These are phyloP conservation scores for Microctenopoma stevenorrisi DNA, from an alignment of 2,797 vertebrate species.

Conservation along the genomic window DNA sequence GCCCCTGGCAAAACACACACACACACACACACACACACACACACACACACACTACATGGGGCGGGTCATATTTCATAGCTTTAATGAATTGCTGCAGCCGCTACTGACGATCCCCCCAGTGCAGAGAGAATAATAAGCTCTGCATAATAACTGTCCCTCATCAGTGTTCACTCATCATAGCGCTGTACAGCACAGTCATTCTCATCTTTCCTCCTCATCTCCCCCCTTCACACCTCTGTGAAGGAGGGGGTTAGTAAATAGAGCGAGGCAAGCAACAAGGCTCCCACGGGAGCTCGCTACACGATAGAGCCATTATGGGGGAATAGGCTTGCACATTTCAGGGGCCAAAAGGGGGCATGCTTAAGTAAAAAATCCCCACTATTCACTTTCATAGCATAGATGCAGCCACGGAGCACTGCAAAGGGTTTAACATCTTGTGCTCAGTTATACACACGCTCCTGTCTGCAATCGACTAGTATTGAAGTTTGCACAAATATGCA, in stretches of 20 bases:
- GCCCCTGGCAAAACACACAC: slow-evolving; percentile 49
- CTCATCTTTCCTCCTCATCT: slow-evolving; percentile 34
- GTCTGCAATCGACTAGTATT: neutral
- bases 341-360: slow-evolving; percentile 78
- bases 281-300: slow-evolving; percentile 71
- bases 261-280: slow-evolving; percentile 41
- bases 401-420: slow-evolving; percentile 27
- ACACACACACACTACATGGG: slow-evolving; percentile 11
- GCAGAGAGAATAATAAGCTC: slow-evolving; percentile 72
- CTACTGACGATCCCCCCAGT: slow-evolving; percentile 58
- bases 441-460: slow-evolving; percentile 1
- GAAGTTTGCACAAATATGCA: slow-evolving; percentile 3
- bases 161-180: slow-evolving; percentile 72
- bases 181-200: slow-evolving; percentile 30
- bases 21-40: slow-evolving; percentile 28
- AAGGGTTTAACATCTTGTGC: slow-evolving; percentile 39
- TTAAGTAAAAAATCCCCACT: slow-evolving; percentile 78
- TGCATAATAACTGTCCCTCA: slow-evolving; percentile 79
- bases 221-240: slow-evolving; percentile 32
- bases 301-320: slow-evolving; percentile 74
- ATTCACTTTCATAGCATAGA: slow-evolving; percentile 65
- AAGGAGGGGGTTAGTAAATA: slow-evolving; percentile 52
- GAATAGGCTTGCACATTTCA: slow-evolving; percentile 74
- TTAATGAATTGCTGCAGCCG: slow-evolving; percentile 74
- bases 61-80: slow-evolving; percentile 71